A percentile compares a stretch with the other conserved stretches of the same genome.
Conservation (phyloP, 2,797 vertebrate species). For the Clarias platycephalus region DNA sequence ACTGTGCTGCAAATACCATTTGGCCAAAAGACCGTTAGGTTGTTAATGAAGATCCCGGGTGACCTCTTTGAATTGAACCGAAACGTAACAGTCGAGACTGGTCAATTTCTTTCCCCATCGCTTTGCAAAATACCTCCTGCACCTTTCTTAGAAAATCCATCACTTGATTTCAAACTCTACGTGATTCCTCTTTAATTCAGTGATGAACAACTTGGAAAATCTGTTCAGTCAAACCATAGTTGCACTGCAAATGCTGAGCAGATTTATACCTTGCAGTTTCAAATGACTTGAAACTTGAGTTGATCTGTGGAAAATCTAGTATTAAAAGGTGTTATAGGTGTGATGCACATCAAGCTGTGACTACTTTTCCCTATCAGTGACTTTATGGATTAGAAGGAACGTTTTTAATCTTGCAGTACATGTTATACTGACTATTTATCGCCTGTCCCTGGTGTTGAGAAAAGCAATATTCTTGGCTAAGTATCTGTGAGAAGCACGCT, state of each 20-base stretch:
- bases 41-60: background rate
- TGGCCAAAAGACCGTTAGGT: background rate
- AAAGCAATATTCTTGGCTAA: constrained; percentile 34
- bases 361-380: background rate
- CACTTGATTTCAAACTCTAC: constrained; percentile 28
- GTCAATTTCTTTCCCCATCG: constrained; percentile 7
- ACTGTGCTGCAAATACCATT: constrained; percentile 8
- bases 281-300: constrained; percentile 8
- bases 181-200: constrained; percentile 12
- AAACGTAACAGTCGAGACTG: background rate
- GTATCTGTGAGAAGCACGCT: constrained; percentile 17
- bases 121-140: constrained; percentile 9
- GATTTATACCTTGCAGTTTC: background rate
- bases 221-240: too few species aligned
- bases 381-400: constrained; percentile 12
- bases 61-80: background rate
- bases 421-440: constrained; percentile 26
- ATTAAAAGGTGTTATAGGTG: background rate
- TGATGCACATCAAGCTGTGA: background rate
- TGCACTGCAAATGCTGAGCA: constrained; percentile 7
- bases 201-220: constrained; percentile 25
- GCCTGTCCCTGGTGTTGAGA: constrained; percentile 14
- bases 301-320: background rate
- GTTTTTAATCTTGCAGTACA: constrained; percentile 28
- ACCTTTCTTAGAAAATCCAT: constrained; percentile 23